Percentiles rank a stretch among this genome's conserved stretches.
Conservation (phyloP, 2,113 vertebrate genomes). For the Erythrocebus patas region DNA sequence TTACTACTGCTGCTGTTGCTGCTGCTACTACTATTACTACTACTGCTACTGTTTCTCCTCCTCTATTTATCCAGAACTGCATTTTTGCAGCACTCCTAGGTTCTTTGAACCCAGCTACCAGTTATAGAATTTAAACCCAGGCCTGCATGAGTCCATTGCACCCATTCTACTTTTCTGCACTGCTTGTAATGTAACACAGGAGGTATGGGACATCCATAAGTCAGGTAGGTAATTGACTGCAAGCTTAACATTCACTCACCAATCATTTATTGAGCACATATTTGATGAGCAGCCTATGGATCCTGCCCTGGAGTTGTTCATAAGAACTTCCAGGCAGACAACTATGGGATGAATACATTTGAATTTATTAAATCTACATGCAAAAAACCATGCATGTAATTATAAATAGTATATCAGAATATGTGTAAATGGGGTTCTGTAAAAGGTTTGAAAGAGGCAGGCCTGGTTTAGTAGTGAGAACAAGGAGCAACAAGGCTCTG, state of each 20-base stretch:
- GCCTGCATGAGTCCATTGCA: not conserved
- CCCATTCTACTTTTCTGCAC: not conserved
- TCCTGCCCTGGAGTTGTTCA: not conserved
- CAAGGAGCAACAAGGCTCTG: not conserved
- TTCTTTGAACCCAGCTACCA: not conserved
- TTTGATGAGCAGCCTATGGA: not conserved
- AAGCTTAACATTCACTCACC: not conserved
- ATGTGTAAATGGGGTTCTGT: not conserved
- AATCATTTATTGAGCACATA: not conserved
- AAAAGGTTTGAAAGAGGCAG: conserved; percentile 17
- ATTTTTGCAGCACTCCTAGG: not conserved
- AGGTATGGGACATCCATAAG: not conserved
- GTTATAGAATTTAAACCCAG: not conserved
- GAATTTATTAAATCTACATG: not conserved
- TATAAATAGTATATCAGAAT: not conserved
- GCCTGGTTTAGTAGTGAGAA: not conserved
- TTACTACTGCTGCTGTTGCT: not conserved
- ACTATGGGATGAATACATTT: not conserved
- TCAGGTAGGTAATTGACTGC: not conserved
- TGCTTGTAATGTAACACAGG: not conserved
- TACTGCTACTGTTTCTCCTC: not conserved
- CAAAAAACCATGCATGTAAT: not conserved
- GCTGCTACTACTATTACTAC: not conserved
- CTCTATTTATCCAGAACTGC: not conserved
- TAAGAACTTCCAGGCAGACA: not conserved